Percentiles rank a stretch among this genome's conserved stretches.
These are phyloP conservation scores for Erebia palarica DNA, from an alignment of 2,888 invertebrate species.

Conservation along the genomic window DNA sequence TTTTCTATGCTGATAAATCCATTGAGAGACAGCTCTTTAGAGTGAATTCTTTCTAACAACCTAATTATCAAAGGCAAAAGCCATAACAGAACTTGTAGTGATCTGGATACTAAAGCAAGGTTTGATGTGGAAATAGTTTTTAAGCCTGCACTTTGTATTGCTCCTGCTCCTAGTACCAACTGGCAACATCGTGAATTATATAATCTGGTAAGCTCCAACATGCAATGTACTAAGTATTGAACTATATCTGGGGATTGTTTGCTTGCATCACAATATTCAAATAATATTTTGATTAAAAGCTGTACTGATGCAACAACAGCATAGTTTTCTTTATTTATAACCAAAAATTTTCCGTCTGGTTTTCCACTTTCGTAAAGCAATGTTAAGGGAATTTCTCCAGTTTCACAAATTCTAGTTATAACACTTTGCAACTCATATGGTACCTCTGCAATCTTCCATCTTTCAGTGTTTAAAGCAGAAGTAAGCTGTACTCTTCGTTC, in stretches of 20 bases:
- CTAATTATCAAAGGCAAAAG: conserved; percentile 87
- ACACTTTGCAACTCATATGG: conserved; percentile 94
- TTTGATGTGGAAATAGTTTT: conserved; percentile 98
- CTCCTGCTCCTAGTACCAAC: conserved; percentile 97
- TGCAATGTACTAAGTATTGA: conserved; percentile 90
- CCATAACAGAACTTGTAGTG: conserved; percentile 91
- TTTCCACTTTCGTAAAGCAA: conserved; percentile 64
- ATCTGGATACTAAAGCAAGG: conserved; percentile 92
- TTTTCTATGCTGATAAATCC: conserved; percentile 88
- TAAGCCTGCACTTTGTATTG: conserved; percentile 95
- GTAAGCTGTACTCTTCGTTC: conserved; percentile 93
- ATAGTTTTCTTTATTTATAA: conserved; percentile 87
- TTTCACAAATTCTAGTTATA: conserved; percentile 86
- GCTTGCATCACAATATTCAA: conserved; percentile 94
- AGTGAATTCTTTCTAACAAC: conserved; percentile 85
- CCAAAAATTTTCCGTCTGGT: conserved; percentile 81
- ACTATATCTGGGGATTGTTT: conserved; percentile 90
- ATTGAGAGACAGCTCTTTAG: conserved; percentile 70
- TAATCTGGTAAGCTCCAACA: conserved; percentile 93
- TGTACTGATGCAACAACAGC: conserved; percentile 92
- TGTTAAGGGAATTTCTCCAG: conserved; percentile 71
- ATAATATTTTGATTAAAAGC: conserved; percentile 93
- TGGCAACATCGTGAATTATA: conserved; percentile 96
- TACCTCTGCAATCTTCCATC: conserved; percentile 97
- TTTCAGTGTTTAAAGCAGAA: conserved; percentile 92